A percentile compares a stretch with the other conserved stretches of the same genome.
phyloP scores from a whole-genome alignment of 2,888 invertebrate genomes.

The Aleiodes leptofemur region DNA sequence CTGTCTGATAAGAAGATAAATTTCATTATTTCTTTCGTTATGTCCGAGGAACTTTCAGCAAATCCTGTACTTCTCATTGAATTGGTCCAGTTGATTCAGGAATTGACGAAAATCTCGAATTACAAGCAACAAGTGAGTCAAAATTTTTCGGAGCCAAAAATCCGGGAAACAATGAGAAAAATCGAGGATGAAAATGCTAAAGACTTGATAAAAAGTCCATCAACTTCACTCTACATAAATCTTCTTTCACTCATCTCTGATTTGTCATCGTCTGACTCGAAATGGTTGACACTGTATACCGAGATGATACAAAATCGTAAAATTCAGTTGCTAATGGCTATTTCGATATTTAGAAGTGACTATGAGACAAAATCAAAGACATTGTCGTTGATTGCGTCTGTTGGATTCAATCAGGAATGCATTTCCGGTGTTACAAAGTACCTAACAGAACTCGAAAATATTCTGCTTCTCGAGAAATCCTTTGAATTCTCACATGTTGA shows the following conservation, averaged over 20 bases:
- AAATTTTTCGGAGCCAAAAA: slow-evolving; percentile 68
- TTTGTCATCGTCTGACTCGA: slow-evolving; percentile 73
- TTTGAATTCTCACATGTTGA: slow-evolving; percentile 49
- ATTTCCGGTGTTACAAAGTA: slow-evolving; percentile 66
- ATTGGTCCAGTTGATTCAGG: slow-evolving; percentile 76
- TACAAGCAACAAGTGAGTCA: slow-evolving; percentile 72
- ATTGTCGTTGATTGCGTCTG: slow-evolving; percentile 71
- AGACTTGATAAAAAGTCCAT: slow-evolving; percentile 69
- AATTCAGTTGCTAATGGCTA: slow-evolving; percentile 76
- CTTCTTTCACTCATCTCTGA: slow-evolving; percentile 76
- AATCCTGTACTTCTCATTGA: slow-evolving; percentile 67
- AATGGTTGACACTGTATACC: slow-evolving; percentile 75
- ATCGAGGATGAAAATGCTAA: slow-evolving; percentile 64
- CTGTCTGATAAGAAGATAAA: slow-evolving; percentile 74
- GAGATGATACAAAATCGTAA: slow-evolving; percentile 74
- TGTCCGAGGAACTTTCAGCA: slow-evolving; percentile 60
- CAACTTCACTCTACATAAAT: slow-evolving; percentile 76
- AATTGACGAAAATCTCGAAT: slow-evolving; percentile 71
- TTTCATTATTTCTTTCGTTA: slow-evolving; percentile 73
- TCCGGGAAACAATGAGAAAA: slow-evolving; percentile 14
- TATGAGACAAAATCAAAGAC: slow-evolving; percentile 74
- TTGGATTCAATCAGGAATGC: slow-evolving; percentile 72
- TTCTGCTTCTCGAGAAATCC: slow-evolving; percentile 66
- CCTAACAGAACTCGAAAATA: slow-evolving; percentile 70
- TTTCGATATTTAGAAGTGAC: slow-evolving; percentile 76